Percentiles rank a stretch among this genome's conserved stretches.
Evolutionary conservation across 2,888 invertebrate species (phyloP).

Genomic region (Cosmia trapezina): DNA sequence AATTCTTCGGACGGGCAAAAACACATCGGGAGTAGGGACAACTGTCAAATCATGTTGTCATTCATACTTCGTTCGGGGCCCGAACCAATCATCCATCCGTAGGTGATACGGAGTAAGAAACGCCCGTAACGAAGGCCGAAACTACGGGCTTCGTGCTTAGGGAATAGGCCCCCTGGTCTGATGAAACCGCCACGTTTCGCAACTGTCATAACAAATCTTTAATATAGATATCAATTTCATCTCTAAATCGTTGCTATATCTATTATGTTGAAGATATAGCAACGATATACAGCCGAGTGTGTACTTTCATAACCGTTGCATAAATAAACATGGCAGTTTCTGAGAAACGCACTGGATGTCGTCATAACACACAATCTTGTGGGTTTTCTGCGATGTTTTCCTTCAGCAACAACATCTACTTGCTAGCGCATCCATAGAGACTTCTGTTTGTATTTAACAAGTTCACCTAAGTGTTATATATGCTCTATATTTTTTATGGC

Average conservation of each 20-base stretch:
- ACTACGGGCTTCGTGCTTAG: too few species aligned
- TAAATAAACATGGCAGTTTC: slow-evolving; percentile 41
- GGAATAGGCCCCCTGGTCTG: too few species aligned
- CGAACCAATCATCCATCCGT: too few species aligned
- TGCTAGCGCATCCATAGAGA: background rate
- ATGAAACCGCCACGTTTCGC: background rate
- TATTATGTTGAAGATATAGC: background rate
- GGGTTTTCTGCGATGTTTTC: slow-evolving; percentile 38
- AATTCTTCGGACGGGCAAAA: too few species aligned
- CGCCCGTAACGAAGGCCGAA: too few species aligned
- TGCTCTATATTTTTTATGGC: background rate
- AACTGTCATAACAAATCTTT: slow-evolving; percentile 11
- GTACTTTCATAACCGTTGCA: slow-evolving; percentile 24
- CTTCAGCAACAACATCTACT: slow-evolving; percentile 1
- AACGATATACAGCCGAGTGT: background rate
- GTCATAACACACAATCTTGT: slow-evolving; percentile 29
- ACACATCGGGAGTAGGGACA: too few species aligned
- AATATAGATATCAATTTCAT: background rate
- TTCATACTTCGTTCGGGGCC: too few species aligned
- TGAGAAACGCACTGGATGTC: slow-evolving; percentile 31
- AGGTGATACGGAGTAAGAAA: too few species aligned
- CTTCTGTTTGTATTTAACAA: background rate
- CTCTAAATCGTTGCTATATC: background rate
- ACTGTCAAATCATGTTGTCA: too few species aligned
- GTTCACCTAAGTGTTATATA: too few species aligned